Percentiles rank a stretch among this genome's conserved stretches.
These are phyloP conservation scores for Araneus ventricosus DNA, from an alignment of 1,140 invertebrate species.

Conservation along the genomic window DNA sequence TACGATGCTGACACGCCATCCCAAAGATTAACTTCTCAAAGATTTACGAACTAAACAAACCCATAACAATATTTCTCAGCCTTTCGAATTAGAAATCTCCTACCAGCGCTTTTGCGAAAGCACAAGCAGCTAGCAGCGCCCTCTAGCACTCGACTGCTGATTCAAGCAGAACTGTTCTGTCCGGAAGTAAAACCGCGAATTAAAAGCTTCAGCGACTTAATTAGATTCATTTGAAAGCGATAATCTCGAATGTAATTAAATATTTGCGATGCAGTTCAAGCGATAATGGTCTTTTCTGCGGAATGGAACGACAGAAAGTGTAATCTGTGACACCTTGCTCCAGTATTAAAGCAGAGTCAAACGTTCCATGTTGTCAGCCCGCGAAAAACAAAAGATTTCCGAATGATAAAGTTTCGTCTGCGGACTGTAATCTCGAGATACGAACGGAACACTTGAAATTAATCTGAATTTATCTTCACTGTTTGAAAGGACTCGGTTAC, in stretches of 20 bases:
- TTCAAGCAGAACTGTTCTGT: conserved; percentile 11
- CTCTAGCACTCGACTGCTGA: conserved; percentile 24
- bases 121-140: conserved; percentile 20
- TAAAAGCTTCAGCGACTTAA: conserved; percentile 67
- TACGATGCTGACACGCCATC: conserved; percentile 29
- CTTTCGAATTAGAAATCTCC: conserved; percentile 9
- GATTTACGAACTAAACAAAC: conserved; percentile 61
- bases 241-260: conserved; percentile 70
- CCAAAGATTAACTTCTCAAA: conserved; percentile 59
- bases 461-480: not conserved
- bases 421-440: not conserved
- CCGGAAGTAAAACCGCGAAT: conserved; percentile 67
- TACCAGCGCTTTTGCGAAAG: not conserved
- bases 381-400: conserved; percentile 17
- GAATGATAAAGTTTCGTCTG: conserved; percentile 7
- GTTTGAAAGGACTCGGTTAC: not conserved
- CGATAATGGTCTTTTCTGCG: conserved; percentile 50
- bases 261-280: conserved; percentile 62
- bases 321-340: conserved; percentile 50
- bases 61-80: conserved; percentile 65
- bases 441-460: not conserved
- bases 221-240: conserved; percentile 71
- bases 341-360: conserved; percentile 13
- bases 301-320: not conserved
- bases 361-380: not conserved